Conservation (phyloP, 2,113 vertebrate species). For the Semnopithecus entellus region DNA sequence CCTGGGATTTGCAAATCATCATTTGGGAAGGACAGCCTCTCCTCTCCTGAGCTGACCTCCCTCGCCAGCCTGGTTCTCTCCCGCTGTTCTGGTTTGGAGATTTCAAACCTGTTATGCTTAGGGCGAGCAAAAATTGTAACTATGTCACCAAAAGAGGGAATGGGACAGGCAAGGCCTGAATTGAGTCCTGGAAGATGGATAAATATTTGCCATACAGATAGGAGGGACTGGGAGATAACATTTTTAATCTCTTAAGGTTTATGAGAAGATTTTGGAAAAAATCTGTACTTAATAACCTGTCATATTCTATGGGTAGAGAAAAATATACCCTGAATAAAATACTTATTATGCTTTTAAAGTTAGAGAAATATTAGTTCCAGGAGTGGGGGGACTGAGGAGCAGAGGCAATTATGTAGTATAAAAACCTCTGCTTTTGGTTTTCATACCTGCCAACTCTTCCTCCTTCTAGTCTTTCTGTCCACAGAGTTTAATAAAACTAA, state of each 20-base stretch:
- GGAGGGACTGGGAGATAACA: neutral
- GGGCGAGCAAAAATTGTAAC: neutral
- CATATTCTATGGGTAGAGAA: neutral
- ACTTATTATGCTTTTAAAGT: neutral
- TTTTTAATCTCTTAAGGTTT: neutral
- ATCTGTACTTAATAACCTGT: neutral
- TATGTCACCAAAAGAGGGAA: neutral
- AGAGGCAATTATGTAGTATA: neutral
- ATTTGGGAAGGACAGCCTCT: neutral
- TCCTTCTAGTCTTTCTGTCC: neutral
- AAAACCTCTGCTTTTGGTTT: neutral
- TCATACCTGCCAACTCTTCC: neutral
- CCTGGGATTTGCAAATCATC: neutral
- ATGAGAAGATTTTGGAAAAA: neutral
- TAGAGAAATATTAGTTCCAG: neutral
- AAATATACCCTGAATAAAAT: neutral
- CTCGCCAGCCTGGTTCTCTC: neutral
- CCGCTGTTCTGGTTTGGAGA: neutral
- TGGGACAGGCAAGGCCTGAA: neutral
- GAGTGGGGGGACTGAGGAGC: rapidly evolving
- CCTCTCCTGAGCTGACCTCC: neutral
- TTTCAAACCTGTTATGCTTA: neutral
- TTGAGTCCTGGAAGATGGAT: neutral
- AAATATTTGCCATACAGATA: neutral
- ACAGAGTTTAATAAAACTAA: neutral